A percentile compares a stretch with the other conserved stretches of the same genome.
Conservation (phyloP, 2,797 vertebrate species). For the Galaxias olidus region DNA sequence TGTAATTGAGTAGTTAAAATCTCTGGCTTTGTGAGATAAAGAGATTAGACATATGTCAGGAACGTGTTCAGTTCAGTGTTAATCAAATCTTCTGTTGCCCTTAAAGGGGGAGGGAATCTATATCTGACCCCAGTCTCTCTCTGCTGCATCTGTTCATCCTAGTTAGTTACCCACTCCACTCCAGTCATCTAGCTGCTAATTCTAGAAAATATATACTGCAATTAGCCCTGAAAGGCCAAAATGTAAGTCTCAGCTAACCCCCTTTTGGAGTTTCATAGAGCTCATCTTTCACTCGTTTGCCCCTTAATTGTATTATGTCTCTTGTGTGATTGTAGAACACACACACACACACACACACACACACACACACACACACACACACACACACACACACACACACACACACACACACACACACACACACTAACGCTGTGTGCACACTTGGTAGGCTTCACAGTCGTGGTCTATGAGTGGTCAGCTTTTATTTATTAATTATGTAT, state of each 20-base stretch:
- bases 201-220: too few relatives aligned
- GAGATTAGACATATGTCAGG: conserved; percentile 62
- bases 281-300: not conserved
- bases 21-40: conserved; percentile 31
- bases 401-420: not conserved
- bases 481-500: conserved; percentile 34
- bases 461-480: not conserved
- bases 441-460: not conserved
- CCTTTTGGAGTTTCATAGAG: too few relatives aligned
- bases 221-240: too few relatives aligned
- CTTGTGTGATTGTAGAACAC: not conserved
- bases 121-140: conserved; percentile 26
- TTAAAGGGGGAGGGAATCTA: conserved; percentile 7
- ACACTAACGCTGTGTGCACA: not conserved
- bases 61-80: conserved; percentile 29
- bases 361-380: too few relatives aligned
- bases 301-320: not conserved
- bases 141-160: conserved; percentile 37
- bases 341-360: not conserved
- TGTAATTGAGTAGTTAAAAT: not conserved
- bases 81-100: conserved; percentile 38
- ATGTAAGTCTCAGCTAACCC: too few relatives aligned
- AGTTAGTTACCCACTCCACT: not conserved
- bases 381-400: too few relatives aligned
- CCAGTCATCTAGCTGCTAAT: not conserved